phyloP scores from a whole-genome alignment of 2,113 vertebrate genomes.

The Tursiops truncatus region DNA sequence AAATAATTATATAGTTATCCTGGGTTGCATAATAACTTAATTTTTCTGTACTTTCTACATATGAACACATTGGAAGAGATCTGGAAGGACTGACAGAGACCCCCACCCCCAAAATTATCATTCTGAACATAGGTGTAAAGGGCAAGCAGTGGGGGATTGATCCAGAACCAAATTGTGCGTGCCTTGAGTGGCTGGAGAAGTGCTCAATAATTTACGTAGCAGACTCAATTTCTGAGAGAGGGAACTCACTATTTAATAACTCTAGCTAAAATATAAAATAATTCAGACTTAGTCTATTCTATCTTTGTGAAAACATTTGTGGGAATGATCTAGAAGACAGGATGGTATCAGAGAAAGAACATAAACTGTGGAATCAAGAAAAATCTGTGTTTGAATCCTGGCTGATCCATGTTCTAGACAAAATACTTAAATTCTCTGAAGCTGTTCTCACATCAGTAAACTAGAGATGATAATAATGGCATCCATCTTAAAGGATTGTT shows the following conservation, averaged over 20 bases:
- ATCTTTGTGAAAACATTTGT: background rate
- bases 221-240: background rate
- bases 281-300: background rate
- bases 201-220: background rate
- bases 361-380: background rate
- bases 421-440: constrained; percentile 4
- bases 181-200: background rate
- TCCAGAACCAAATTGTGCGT: background rate
- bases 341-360: background rate
- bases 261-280: background rate
- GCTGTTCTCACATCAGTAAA: background rate
- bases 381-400: background rate
- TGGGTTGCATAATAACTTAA: background rate
- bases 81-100: background rate
- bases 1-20: background rate
- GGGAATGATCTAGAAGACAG: background rate
- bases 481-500: background rate
- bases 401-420: background rate
- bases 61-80: background rate
- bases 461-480: background rate
- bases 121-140: background rate
- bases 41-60: background rate
- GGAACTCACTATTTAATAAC: background rate
- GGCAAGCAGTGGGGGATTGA: background rate
- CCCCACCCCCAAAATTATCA: background rate